A percentile compares a stretch with the other conserved stretches of the same genome.
Evolutionary conservation across 2,888 invertebrate genomes (phyloP).

Genomic region (Leptinotarsa tumamoca): DNA sequence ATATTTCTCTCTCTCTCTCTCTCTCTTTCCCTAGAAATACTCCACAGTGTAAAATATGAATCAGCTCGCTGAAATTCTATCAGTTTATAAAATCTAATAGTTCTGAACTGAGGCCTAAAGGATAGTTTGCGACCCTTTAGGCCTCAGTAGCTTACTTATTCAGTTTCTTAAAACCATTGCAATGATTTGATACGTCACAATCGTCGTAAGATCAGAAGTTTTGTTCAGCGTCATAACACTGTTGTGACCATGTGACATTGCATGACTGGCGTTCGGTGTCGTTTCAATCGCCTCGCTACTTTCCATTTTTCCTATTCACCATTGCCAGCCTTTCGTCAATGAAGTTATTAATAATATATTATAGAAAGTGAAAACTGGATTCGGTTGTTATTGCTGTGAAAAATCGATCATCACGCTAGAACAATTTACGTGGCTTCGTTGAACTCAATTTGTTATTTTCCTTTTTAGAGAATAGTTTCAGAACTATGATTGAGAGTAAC

Average conservation of each 20-base stretch:
- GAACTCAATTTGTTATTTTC: background rate
- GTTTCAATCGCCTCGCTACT: background rate
- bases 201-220: background rate
- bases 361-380: constrained; percentile 5
- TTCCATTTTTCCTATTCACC: background rate
- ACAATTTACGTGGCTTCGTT: background rate
- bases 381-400: background rate
- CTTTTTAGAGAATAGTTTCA: too few relatives aligned
- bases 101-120: too few relatives aligned
- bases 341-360: constrained; percentile 10
- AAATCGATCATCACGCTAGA: constrained; percentile 9
- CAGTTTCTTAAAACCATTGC: background rate
- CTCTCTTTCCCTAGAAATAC: too few relatives aligned
- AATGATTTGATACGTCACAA: background rate
- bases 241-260: background rate
- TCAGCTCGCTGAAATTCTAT: too few relatives aligned
- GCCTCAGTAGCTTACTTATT: too few relatives aligned
- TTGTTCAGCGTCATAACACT: background rate
- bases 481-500: too few relatives aligned
- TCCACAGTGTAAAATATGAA: too few relatives aligned
- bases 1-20: too few relatives aligned
- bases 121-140: too few relatives aligned
- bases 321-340: constrained; percentile 10
- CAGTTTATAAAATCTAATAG: too few relatives aligned
- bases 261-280: background rate